Percentiles rank a stretch among this genome's conserved stretches.
Evolutionary conservation across 2,797 vertebrate species (phyloP).

Genomic region (Fratercula arctica): DNA sequence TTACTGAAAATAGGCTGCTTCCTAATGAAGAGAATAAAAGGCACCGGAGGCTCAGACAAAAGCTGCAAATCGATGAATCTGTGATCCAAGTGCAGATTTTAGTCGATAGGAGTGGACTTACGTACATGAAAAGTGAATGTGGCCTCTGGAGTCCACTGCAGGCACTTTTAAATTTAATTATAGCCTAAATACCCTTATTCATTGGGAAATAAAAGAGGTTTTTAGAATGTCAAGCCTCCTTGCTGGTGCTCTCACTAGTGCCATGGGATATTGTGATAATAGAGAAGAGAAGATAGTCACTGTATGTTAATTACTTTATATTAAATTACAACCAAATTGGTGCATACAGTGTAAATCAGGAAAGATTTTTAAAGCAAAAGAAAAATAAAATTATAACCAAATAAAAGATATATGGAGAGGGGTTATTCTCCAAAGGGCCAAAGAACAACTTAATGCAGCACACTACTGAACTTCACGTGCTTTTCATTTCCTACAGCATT

Average conservation of each 20-base stretch:
- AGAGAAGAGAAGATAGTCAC: not conserved
- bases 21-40: not conserved
- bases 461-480: not conserved
- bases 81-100: constrained; percentile 12
- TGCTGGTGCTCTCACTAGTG: not conserved
- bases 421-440: not conserved
- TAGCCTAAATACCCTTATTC: constrained; percentile 31
- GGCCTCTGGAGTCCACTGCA: not conserved
- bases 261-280: not conserved
- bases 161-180: constrained; percentile 28
- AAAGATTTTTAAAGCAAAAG: not conserved
- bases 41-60: not conserved
- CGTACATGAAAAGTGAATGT: not conserved
- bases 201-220: constrained; percentile 7
- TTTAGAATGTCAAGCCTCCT: constrained; percentile 15
- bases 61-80: not conserved
- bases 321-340: not conserved
- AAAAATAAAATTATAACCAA: not conserved
- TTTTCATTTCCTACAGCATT: not conserved
- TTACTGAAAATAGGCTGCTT: not conserved
- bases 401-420: not conserved
- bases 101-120: not conserved
- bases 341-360: not conserved
- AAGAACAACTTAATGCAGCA: not conserved
- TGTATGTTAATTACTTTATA: not conserved